Evolutionary conservation across 2,888 invertebrate species (phyloP).

Genomic region (Polietes domitor): DNA sequence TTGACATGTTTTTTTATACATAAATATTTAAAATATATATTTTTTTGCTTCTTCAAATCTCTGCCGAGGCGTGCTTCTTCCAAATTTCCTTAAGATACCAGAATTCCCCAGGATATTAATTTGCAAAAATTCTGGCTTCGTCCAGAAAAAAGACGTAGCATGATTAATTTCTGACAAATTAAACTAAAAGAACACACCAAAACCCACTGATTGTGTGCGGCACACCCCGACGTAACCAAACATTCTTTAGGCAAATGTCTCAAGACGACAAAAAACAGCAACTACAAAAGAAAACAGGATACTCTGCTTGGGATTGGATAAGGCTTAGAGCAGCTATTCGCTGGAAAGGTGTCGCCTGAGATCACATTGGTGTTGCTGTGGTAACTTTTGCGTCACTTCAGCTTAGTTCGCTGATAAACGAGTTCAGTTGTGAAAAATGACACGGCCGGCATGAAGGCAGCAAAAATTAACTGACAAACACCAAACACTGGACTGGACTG

Average conservation of each 20-base stretch:
- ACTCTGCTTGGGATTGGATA: constrained; percentile 59
- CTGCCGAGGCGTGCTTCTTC: too few species aligned
- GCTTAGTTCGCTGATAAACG: constrained; percentile 54
- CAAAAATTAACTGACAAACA: constrained; percentile 6
- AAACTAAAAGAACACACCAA: constrained; percentile 74
- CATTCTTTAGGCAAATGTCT: background rate
- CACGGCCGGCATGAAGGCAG: constrained; percentile 41
- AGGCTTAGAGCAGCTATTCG: constrained; percentile 56
- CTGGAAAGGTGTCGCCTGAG: constrained; percentile 59
- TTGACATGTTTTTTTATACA: too few species aligned
- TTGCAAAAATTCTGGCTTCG: background rate
- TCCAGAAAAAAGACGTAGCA: constrained; percentile 74
- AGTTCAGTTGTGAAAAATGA: constrained; percentile 60
- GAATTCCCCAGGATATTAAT: too few species aligned
- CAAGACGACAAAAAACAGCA: constrained; percentile 2
- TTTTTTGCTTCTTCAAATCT: too few species aligned
- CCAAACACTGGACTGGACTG: constrained; percentile 16
- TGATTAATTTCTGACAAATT: constrained; percentile 81
- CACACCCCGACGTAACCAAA: constrained; percentile 72
- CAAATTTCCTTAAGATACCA: too few species aligned
- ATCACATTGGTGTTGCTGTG: constrained; percentile 51
- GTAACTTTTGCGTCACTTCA: constrained; percentile 50
- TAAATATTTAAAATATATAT: too few species aligned
- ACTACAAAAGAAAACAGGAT: constrained; percentile 56
- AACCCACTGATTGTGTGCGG: constrained; percentile 71